Evolutionary conservation across 2,888 invertebrate species (phyloP).

Genomic region (Ametastegia equiseti): DNA sequence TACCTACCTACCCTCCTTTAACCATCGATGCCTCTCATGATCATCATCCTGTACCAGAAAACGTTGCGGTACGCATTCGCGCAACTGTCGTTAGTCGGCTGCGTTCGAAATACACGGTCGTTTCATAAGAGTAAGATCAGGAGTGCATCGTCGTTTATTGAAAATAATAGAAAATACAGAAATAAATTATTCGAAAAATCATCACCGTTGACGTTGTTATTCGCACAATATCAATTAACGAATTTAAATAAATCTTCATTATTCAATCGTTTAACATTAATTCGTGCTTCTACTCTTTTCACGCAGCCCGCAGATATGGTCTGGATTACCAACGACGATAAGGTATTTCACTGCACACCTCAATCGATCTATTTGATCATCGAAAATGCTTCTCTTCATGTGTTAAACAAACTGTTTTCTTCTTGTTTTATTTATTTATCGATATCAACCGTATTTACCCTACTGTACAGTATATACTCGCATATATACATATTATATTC

Average conservation of each 20-base stretch:
- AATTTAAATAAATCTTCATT: background rate
- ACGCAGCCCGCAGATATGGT: slow-evolving; percentile 74
- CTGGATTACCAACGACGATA: slow-evolving; percentile 73
- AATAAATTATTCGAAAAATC: background rate
- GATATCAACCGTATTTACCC: no score
- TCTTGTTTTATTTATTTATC: slow-evolving; percentile 45
- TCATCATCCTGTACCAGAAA: slow-evolving; percentile 19
- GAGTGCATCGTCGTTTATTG: no score
- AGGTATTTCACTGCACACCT: slow-evolving; percentile 63
- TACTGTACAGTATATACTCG: no score
- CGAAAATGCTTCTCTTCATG: slow-evolving; percentile 41
- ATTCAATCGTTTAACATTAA: slow-evolving; percentile 62
- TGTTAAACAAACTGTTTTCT: no score
- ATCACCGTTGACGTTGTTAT: background rate
- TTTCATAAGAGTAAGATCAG: no score
- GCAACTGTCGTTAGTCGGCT: slow-evolving; percentile 22
- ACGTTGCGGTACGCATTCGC: slow-evolving; percentile 37
- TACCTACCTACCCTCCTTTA: slow-evolving; percentile 41
- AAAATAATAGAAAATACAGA: background rate
- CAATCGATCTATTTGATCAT: background rate
- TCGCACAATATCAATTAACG: background rate
- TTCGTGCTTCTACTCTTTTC: slow-evolving; percentile 72
- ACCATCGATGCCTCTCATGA: slow-evolving; percentile 19
- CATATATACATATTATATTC: no score
- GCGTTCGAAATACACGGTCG: background rate